Evolutionary conservation across 1,140 invertebrate species (phyloP).

Genomic region (Trachelipus rathkii): DNA sequence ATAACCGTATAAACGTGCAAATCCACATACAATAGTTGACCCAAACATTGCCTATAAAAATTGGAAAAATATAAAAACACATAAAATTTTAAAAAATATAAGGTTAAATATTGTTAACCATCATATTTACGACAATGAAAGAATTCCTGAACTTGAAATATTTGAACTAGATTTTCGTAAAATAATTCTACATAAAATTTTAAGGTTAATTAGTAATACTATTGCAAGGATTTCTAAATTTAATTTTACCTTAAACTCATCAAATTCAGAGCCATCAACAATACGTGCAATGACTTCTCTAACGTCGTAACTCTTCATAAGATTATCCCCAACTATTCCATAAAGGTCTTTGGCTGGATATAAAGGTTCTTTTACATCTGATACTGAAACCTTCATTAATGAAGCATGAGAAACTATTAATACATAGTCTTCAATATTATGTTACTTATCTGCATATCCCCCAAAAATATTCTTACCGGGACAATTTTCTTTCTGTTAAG

Average conservation of each 20-base stretch:
- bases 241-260: slow-evolving; percentile 83
- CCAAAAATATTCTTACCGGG: slow-evolving; percentile 50
- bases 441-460: not conserved
- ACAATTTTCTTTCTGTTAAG: slow-evolving; percentile 61
- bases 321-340: slow-evolving; percentile 91
- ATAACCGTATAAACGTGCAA: slow-evolving; percentile 87
- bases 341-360: slow-evolving; percentile 85
- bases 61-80: too few species aligned
- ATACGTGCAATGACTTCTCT: slow-evolving; percentile 89
- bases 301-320: slow-evolving; percentile 90
- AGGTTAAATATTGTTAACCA: not conserved
- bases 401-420: not conserved
- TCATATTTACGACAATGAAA: not conserved
- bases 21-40: slow-evolving; percentile 93
- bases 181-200: too few species aligned
- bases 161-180: too few species aligned
- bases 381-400: not conserved
- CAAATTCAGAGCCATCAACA: slow-evolving; percentile 93
- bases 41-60: slow-evolving; percentile 66
- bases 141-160: not conserved
- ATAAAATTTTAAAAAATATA: not conserved
- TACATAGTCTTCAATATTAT: slow-evolving; percentile 52
- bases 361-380: slow-evolving; percentile 64
- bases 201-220: too few species aligned
- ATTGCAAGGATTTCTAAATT: too few species aligned